Base-by-base conservation (phyloP, 2,797 vertebrate genomes). In the Perodicticus potto region DNA sequence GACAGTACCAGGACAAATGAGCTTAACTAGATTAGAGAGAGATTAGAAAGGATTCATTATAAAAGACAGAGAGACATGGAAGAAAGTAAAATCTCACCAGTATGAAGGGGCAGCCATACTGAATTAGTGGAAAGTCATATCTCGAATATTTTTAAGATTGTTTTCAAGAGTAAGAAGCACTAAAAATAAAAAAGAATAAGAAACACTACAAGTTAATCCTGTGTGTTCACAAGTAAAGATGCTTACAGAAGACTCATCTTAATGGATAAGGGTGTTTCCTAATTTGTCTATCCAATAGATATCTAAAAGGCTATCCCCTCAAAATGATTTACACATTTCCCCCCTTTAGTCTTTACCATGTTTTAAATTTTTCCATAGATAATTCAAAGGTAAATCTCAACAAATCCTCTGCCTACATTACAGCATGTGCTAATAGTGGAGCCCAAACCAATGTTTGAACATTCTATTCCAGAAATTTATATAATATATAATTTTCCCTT, bases 21-120 rank as follows among this genome's bases (percentile, higher is more conserved):
- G 89, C 81, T 89, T 95, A 96, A 86, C 55, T 86, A 88, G 59
- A 93, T 53, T 81, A 96, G 55, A 87, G 89, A 95, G 45, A 92
- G 25, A 85, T 55, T 74, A 85, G n/a, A 67, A 91, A 89, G 7
- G 2, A 89, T 32, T 92, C 81, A 76, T 90, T 85, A 84, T n/a
- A 93, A 86, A 89, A 55, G 37, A 93, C 78, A 92, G 34, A 74
- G 49, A 74, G 84, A 86, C 83, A 9, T 45, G 20, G 53, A 73
- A 84, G 76, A 94, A 77, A 74, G 4, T 74, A 65, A 85, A 80
- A 91, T 92, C 40, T 91, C 73, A 82, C 81, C 20, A 95, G 43
- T n/a, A 78, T 67, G 45, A 81, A 87, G 9, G 25, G 78, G 43
- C 94, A 2, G 14, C 17, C 43, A 70, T 94, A 77, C 43, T 92